Conservation (phyloP, 2,113 vertebrate genomes). For the Microtus ochrogaster region DNA sequence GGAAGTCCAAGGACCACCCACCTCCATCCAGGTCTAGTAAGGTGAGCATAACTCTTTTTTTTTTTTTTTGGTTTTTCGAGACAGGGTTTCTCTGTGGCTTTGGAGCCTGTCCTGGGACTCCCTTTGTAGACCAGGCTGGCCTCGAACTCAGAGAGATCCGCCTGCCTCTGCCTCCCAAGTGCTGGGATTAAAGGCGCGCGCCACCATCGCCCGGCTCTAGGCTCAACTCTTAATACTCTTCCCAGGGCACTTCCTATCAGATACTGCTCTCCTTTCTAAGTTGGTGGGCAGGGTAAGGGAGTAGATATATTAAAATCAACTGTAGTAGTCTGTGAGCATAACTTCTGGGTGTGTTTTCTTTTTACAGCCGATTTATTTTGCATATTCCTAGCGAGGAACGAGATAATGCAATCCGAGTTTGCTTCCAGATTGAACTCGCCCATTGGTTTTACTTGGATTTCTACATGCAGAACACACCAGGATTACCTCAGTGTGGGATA, state of each 20-base stretch:
- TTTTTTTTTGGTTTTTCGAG: too few species aligned
- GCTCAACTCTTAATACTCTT: neutral
- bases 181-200: too few species aligned
- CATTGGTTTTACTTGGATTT: constrained; percentile 99
- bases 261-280: neutral
- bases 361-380: constrained; percentile 96
- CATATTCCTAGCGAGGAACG: constrained; percentile 99
- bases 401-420: constrained; percentile 98
- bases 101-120: too few species aligned
- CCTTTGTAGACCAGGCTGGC: too few species aligned
- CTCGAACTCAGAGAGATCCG: too few species aligned
- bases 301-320: constrained; percentile 41
- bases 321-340: constrained; percentile 48
- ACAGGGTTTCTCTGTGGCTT: too few species aligned
- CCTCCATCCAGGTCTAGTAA: too few species aligned
- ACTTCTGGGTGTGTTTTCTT: constrained; percentile 70
- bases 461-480: constrained; percentile 97
- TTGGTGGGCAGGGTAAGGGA: neutral
- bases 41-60: too few species aligned
- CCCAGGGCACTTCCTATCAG: neutral
- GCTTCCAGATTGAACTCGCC: constrained; percentile 99
- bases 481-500: constrained; percentile 98
- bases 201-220: too few species aligned
- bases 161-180: too few species aligned
- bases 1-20: too few species aligned